Conservation (phyloP, 2,113 vertebrate genomes). For the Cyprinodon variegatus region DNA sequence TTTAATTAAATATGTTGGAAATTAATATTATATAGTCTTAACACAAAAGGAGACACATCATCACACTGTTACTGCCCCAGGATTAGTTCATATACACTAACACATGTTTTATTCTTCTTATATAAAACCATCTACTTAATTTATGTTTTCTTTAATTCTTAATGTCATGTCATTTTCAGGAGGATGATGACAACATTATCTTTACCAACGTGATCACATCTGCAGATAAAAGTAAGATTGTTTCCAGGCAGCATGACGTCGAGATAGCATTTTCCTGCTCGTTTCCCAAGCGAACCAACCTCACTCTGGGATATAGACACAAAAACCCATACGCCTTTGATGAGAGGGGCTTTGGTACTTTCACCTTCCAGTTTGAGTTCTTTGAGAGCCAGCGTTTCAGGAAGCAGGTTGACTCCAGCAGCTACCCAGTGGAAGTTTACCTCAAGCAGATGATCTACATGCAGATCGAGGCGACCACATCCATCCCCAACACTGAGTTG, state of each 20-base stretch:
- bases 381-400: constrained; percentile 20
- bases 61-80: too few relatives aligned
- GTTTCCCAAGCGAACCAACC: constrained; percentile 53
- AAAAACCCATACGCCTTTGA: constrained; percentile 46
- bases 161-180: constrained; percentile 35
- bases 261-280: constrained; percentile 58
- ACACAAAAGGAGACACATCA: too few relatives aligned
- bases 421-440: constrained; percentile 61
- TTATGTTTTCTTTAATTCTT: neutral
- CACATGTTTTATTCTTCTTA: too few relatives aligned
- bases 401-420: neutral
- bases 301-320: constrained; percentile 52
- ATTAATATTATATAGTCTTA: too few relatives aligned
- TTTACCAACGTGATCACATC: constrained; percentile 65
- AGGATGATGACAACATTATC: constrained; percentile 53
- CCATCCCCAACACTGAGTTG: constrained; percentile 52
- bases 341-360: constrained; percentile 61
- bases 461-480: constrained; percentile 51
- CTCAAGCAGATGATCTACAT: constrained; percentile 62
- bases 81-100: too few relatives aligned
- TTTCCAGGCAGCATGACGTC: constrained; percentile 52
- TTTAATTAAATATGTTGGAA: too few relatives aligned
- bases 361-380: constrained; percentile 61
- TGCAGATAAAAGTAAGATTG: constrained; percentile 20
- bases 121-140: too few relatives aligned